Conservation (phyloP, 2,113 vertebrate genomes). For the Excalfactoria chinensis region DNA sequence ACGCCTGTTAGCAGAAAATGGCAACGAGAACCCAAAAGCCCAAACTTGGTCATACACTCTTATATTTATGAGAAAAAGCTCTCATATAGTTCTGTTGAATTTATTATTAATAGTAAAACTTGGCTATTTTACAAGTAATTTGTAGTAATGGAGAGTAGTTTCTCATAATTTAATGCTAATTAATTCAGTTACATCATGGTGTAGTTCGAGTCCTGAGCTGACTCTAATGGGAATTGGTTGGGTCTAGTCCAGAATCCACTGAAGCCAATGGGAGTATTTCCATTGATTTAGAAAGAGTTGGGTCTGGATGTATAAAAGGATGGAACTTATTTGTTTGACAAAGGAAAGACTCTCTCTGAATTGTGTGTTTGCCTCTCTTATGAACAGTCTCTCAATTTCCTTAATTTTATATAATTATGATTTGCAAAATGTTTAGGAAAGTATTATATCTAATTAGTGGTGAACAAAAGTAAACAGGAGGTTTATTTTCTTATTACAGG, state of each 20-base stretch:
- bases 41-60: background rate
- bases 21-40: background rate
- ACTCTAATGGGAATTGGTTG: constrained; percentile 44
- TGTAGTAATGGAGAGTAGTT: constrained; percentile 69
- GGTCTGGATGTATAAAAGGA: background rate
- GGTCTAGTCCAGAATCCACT: constrained; percentile 26
- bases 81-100: background rate
- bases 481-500: constrained; percentile 47
- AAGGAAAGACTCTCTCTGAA: background rate
- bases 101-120: constrained; percentile 30
- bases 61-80: background rate
- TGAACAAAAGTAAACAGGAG: constrained; percentile 53
- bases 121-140: constrained; percentile 69
- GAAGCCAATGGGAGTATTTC: constrained; percentile 17
- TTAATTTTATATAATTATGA: constrained; percentile 70
- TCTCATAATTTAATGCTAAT: constrained; percentile 77
- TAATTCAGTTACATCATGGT: constrained; percentile 71
- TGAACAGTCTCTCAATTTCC: constrained; percentile 49
- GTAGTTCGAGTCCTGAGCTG: constrained; percentile 50
- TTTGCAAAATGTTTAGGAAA: constrained; percentile 43
- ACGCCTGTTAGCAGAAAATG: background rate
- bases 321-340: constrained; percentile 29
- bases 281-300: constrained; percentile 21
- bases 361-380: background rate
- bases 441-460: constrained; percentile 63